Base-by-base conservation (phyloP, 2,797 vertebrate genomes). In the Pseudopleuronectes americanus region DNA sequence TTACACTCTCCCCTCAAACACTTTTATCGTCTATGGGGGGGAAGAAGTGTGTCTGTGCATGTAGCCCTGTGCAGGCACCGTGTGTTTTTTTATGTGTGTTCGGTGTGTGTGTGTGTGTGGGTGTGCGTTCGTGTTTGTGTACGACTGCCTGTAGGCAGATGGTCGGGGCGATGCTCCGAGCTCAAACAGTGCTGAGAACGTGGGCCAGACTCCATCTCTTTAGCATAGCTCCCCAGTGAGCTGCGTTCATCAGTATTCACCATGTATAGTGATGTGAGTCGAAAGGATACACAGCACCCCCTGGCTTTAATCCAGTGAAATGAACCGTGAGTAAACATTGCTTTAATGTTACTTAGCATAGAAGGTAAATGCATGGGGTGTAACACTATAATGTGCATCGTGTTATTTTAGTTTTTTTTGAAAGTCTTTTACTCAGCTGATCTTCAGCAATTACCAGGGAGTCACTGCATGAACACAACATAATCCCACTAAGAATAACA, bases 281-380 rank as follows among this genome's bases (percentile, higher is more conserved):
- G 71, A 56, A 8, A 91, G 87, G 88, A 90, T 83, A 80, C 87
- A 89, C 90, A 94, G 91, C 91, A 88, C 92, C 94, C 93, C 89
- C 93, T 93, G 85, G 81, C 86, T 89, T 90, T 78, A 83, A 87
- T 84, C 84, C 73, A 76, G 59, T 74, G 81, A 81, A 89, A 83
- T 88, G 72, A 84, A 83, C 60, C 71, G 56, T 71, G 68, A 65
- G 80, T 80, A 81, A 84, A 90, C 71, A 80, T 51, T 57, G 80
- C 80, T 84, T 77, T 45, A 3, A 19, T 45, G 43, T 45, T 45
- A 13, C 43, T 19, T 19, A 8, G 17, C 16, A 19, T 6, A 2
- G 43, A 45, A 7, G 4, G 17, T 7, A 64, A 80, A 80, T 71
- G 36, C 38, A 68, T 53, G 17, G 5, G 31, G 60, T 55, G 65